Percentiles rank a stretch among this genome's conserved stretches.
Conservation (phyloP, 2,113 vertebrate species). For the Hiodon alosoides region DNA sequence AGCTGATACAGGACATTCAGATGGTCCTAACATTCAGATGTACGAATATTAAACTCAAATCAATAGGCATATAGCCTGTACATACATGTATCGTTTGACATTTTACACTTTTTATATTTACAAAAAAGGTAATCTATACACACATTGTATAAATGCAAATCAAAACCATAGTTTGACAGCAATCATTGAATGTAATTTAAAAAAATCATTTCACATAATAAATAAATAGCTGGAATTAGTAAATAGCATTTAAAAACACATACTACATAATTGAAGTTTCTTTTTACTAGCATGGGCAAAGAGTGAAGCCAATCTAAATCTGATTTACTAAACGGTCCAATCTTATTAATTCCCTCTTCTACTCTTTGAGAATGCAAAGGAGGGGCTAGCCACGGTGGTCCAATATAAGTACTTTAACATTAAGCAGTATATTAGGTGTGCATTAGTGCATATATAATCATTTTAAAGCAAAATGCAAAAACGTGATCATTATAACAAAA, state of each 20-base stretch:
- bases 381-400: not conserved
- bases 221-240: conserved; percentile 1
- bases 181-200: not conserved
- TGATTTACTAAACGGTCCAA: not conserved
- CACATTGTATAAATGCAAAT: not conserved
- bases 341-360: too few species aligned
- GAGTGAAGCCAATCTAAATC: too few species aligned
- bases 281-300: not conserved
- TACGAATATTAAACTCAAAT: not conserved
- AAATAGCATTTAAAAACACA: not conserved
- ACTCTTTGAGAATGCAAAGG: not conserved
- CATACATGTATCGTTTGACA: not conserved
- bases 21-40: not conserved
- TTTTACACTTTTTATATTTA: conserved; percentile 7
- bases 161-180: not conserved
- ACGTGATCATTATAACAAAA: conserved; percentile 26
- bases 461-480: conserved; percentile 35
- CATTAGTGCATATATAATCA: conserved; percentile 16
- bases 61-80: not conserved
- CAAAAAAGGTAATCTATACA: conserved; percentile 9
- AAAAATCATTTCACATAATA: not conserved
- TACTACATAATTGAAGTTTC: not conserved
- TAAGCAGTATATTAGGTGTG: conserved; percentile 17
- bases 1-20: not conserved
- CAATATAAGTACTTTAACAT: not conserved